Evolutionary conservation across 30 jellyfish, hydroid and myxozoan genomes (phyloP), one percentile per base, ranked within the genome.

Genomic region (Pelagia noctiluca): DNA sequence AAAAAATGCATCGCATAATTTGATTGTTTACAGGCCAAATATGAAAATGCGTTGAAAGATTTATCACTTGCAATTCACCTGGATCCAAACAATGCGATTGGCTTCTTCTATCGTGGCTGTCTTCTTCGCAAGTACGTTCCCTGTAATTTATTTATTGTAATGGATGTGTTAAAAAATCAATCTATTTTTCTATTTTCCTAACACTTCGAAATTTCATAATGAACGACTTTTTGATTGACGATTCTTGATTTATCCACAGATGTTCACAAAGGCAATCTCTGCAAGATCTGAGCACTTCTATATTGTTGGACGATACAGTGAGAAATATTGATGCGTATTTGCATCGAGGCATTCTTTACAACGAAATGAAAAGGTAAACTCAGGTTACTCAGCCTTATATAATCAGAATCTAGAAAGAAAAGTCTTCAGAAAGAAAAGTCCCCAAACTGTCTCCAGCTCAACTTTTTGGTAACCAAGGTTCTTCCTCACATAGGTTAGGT

Each of bases 211-310:
- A n/a, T 48, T n/a, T 48, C 13, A 48, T 48, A 11, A 48, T 48
- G n/a, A n/a, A 48, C 18, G n/a, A 48, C 62, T 48, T 48, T 48
- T n/a, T 48, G n/a, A 48, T 11, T 13, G 62, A n/a, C 18, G 62
- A 48, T 48, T 48, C 18, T 48, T 60, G 34, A 60, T 60, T 1
- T 4, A 61, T 85, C 36, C 50, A 23, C n/a, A 86, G 96, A 62
- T 25, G 36, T n/a, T 80, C 77, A 28, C 91, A 80, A 32, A 69
- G 50, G 62, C 95, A 80, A 34, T 82, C 98, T 33, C 33, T 92
- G 22, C 94, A 82, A 57, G 98, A 92, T 48, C 84, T 92, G n/a
- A 92, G 98, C 61, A 84, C 87, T 13, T 92, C 98, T 2, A 25
- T 92, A 13, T 72, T 92, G 0, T 84, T 92, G 62, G 91, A 92